Conservation (phyloP, 2,888 invertebrate genomes). For the Andrena haemorrhoa region DNA sequence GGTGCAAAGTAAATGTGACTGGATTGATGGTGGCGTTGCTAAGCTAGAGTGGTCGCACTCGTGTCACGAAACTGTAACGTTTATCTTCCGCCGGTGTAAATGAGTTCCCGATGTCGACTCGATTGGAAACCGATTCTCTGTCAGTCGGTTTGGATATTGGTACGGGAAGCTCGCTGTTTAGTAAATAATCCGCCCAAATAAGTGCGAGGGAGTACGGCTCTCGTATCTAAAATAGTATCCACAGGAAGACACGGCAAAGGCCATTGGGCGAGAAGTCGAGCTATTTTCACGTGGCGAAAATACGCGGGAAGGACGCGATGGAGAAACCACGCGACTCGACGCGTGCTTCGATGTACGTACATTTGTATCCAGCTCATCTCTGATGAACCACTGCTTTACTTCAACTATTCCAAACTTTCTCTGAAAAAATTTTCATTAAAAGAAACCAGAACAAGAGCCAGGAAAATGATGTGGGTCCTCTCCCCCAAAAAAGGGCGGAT, state of each 20-base stretch:
- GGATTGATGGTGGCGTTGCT: neutral
- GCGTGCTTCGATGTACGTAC: neutral
- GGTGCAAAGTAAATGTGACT: neutral
- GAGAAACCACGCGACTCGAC: constrained; percentile 2
- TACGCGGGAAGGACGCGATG: constrained; percentile 23
- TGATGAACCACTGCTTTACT: neutral
- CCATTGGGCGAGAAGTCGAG: constrained; percentile 22
- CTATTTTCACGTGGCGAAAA: constrained; percentile 39
- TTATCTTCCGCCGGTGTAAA: too few species aligned
- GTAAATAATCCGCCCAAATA: constrained; percentile 1
- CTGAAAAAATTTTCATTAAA: too few species aligned
- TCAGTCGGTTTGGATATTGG: neutral
- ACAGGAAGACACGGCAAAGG: constrained; percentile 7
- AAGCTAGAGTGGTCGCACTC: too few species aligned
- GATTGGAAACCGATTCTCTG: too few species aligned
- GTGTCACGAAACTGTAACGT: too few species aligned
- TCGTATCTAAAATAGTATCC: constrained; percentile 35
- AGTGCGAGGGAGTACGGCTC: neutral
- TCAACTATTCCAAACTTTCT: neutral
- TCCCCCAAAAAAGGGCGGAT: too few species aligned
- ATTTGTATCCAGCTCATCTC: neutral
- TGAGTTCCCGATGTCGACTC: too few species aligned
- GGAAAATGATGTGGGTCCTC: too few species aligned
- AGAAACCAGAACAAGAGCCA: too few species aligned
- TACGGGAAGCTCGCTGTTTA: neutral